Evolutionary conservation across 2,888 invertebrate species (phyloP).

Genomic region (Meghimatium bilineatum): DNA sequence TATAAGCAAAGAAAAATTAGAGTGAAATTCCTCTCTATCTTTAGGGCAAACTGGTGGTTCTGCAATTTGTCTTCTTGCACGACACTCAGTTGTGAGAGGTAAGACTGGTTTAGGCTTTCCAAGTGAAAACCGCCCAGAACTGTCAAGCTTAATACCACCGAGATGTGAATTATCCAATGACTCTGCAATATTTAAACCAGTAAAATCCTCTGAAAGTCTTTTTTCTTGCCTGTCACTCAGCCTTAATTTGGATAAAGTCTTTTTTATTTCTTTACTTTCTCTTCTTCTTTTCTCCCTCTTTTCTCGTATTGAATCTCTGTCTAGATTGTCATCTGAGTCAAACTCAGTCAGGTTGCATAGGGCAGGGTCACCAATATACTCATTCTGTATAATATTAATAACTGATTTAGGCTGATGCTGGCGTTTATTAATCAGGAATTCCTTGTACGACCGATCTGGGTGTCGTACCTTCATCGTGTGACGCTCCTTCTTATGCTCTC

Average conservation of each 20-base stretch:
- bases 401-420: slow-evolving; percentile 52
- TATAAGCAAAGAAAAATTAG: slow-evolving; percentile 86
- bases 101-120: slow-evolving; percentile 38
- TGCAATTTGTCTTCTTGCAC: slow-evolving; percentile 48
- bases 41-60: slow-evolving; percentile 61
- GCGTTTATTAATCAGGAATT: slow-evolving; percentile 57
- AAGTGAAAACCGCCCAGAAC: slow-evolving; percentile 61
- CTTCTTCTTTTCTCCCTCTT: slow-evolving; percentile 62
- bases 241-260: slow-evolving; percentile 62
- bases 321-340: slow-evolving; percentile 69
- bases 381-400: slow-evolving; percentile 65
- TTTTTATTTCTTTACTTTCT: slow-evolving; percentile 62
- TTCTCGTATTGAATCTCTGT: slow-evolving; percentile 58
- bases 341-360: slow-evolving; percentile 63
- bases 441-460: slow-evolving; percentile 51
- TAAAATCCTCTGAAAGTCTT: slow-evolving; percentile 59
- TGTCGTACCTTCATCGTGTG: slow-evolving; percentile 50
- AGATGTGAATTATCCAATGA: slow-evolving; percentile 55
- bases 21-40: slow-evolving; percentile 69
- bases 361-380: slow-evolving; percentile 61
- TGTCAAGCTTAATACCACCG: slow-evolving; percentile 57
- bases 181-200: slow-evolving; percentile 26
- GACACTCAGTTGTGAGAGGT: slow-evolving; percentile 42
- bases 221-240: slow-evolving; percentile 63
- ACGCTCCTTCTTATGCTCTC: slow-evolving; percentile 56